Evolutionary conservation across 2,888 invertebrate species (phyloP).

Genomic region (Cephus rjabovi): DNA sequence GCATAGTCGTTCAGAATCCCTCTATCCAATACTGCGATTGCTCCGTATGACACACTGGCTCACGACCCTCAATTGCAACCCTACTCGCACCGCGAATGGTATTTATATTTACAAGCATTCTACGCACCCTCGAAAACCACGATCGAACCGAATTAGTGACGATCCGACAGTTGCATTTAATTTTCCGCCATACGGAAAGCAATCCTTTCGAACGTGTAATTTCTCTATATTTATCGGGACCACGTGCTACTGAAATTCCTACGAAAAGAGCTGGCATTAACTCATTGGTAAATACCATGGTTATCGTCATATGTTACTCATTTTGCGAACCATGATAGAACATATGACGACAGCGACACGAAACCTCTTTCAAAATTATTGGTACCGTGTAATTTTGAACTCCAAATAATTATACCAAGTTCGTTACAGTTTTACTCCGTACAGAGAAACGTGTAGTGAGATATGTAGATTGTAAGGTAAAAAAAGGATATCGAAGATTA

Average conservation of each 20-base stretch:
- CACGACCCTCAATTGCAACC: constrained; percentile 24
- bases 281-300: constrained; percentile 16
- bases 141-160: constrained; percentile 37
- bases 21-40: constrained; percentile 18
- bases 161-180: constrained; percentile 49
- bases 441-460: background rate
- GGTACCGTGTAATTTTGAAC: background rate
- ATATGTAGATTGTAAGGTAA: background rate
- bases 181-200: constrained; percentile 31
- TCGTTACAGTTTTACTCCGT: background rate
- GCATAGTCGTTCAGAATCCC: constrained; percentile 35
- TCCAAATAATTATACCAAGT: background rate
- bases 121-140: constrained; percentile 38
- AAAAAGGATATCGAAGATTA: background rate
- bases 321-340: background rate
- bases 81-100: constrained; percentile 26
- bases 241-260: constrained; percentile 41
- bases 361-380: background rate
- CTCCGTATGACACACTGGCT: constrained; percentile 47
- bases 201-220: constrained; percentile 36
- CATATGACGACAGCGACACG: background rate
- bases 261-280: constrained; percentile 32
- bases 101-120: constrained; percentile 47
- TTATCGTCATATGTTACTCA: constrained; percentile 49
- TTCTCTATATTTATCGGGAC: constrained; percentile 18